Evolutionary conservation across 2,113 vertebrate species (phyloP), one percentile per base, ranked within the genome.

Genomic region (Arvicanthis niloticus): DNA sequence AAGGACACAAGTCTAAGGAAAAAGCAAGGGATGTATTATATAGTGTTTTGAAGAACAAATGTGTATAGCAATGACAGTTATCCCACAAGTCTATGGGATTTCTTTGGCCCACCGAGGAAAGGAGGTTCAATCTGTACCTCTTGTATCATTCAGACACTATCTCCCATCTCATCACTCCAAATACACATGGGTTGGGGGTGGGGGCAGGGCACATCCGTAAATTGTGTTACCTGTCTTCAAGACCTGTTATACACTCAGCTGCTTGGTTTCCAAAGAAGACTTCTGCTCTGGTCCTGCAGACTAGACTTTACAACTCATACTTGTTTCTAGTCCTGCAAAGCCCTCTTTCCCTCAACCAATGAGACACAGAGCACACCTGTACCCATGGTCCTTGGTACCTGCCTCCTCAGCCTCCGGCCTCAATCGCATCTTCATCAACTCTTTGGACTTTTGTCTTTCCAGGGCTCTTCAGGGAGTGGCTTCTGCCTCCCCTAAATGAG

Each of bases 1-100:
- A 99, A 99, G 65, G 85, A 91, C 91, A 92, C 95, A 95, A 34
- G 3, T 91, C 97, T 98, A 86, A 53, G 89, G 34, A 93, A 48
- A 48, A 58, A 16, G 53, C 45, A 42, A 95, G 22, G 58, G 17
- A 51, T 9, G 62, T 6, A 67, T 78, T 34, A 92, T 60, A 89
- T 40, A 51, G 72, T 68, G 29, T 40, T 21, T 42, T 11, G 37
- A 73, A 34, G 70, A 91, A 21, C 26, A 94, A 37, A 42, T 67
- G 22, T 37, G 37, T 26, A 17, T 48, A 65, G 78, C 68, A 72
- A 26, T 70, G 48, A 51, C 11, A 65, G 12, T 4, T 8, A 81
- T 17, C 31, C 11, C 29, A 58, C 4, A 93, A 42, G 62, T 60
- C 53, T 91, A 40, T 1, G 88, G 13, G 45, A 88, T 89, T 91